A percentile compares a stretch with the other conserved stretches of the same genome.
These are phyloP conservation scores for Pomatostomus ruficeps DNA, from an alignment of 2,113 vertebrate genomes.

Conservation along the genomic window DNA sequence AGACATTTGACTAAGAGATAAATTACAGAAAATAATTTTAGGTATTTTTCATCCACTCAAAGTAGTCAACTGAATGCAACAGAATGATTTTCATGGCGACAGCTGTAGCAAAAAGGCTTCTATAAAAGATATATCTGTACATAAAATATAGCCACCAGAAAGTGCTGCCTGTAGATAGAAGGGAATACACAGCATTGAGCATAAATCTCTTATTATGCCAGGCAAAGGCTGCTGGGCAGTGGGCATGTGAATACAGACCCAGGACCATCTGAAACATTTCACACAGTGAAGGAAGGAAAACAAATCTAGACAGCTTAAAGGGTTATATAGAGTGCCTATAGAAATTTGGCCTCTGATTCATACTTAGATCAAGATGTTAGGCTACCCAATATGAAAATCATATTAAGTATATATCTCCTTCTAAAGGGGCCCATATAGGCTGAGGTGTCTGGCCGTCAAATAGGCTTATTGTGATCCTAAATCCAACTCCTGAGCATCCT, in stretches of 20 bases:
- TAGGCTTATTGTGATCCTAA: neutral
- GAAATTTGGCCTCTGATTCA: neutral
- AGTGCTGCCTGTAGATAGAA: neutral
- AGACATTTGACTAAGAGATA: constrained; percentile 4
- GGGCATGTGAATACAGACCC: neutral
- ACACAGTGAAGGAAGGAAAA: neutral
- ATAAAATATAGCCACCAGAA: neutral
- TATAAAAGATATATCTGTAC: neutral
- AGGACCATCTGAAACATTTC: neutral
- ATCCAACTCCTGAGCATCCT: neutral
- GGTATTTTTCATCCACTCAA: neutral
- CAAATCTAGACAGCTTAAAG: neutral
- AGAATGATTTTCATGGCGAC: neutral
- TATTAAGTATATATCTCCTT: neutral
- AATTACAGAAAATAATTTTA: constrained; percentile 31
- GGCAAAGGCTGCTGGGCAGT: neutral
- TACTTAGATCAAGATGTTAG: neutral
- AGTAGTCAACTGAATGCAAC: neutral
- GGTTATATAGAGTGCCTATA: neutral
- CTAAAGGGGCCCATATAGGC: neutral
- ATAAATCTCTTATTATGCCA: neutral
- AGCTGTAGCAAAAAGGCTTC: constrained; percentile 1
- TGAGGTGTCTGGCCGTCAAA: neutral
- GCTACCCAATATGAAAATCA: neutral
- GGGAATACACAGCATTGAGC: neutral